These are phyloP conservation scores for Cepaea hortensis DNA, from an alignment of 2,888 invertebrate genomes.

Conservation along the genomic window DNA sequence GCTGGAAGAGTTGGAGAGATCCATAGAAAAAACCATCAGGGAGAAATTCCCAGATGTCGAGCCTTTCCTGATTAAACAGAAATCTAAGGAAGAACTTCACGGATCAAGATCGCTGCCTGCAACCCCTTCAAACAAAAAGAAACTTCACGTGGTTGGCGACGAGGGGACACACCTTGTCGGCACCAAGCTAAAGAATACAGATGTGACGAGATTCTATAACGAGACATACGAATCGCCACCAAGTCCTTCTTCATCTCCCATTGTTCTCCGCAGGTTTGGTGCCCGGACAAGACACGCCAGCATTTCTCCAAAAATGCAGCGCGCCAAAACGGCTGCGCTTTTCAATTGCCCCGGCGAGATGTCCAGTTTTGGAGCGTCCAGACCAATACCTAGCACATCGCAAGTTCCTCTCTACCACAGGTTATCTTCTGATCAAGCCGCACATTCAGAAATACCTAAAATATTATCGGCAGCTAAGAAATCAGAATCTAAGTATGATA, in stretches of 20 bases:
- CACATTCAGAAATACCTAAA: background rate
- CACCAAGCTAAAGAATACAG: slow-evolving; percentile 1
- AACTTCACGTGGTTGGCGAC: slow-evolving; percentile 23
- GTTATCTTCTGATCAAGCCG: background rate
- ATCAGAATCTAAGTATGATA: slow-evolving; percentile 38
- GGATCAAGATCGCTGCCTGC: slow-evolving; percentile 46
- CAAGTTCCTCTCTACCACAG: background rate
- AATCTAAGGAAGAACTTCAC: slow-evolving; percentile 24
- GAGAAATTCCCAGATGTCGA: slow-evolving; percentile 53
- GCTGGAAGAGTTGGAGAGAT: slow-evolving; percentile 52
- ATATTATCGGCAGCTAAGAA: slow-evolving; percentile 6
- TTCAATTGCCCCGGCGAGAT: slow-evolving; percentile 46
- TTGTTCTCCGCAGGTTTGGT: slow-evolving; percentile 40
- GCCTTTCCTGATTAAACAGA: slow-evolving; percentile 37
- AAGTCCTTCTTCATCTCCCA: slow-evolving; percentile 39
- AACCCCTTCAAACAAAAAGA: slow-evolving; percentile 43
- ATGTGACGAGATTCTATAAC: slow-evolving; percentile 10
- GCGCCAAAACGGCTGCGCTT: slow-evolving; percentile 44
- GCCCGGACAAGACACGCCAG: slow-evolving; percentile 45
- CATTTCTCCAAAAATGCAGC: slow-evolving; percentile 45
- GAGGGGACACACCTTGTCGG: background rate
- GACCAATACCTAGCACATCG: background rate
- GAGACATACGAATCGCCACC: slow-evolving; percentile 33
- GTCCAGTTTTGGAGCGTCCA: background rate
- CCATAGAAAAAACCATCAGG: slow-evolving; percentile 52